These are phyloP conservation scores for Rattus rattus DNA, from an alignment of 2,113 vertebrate genomes.

Conservation along the genomic window DNA sequence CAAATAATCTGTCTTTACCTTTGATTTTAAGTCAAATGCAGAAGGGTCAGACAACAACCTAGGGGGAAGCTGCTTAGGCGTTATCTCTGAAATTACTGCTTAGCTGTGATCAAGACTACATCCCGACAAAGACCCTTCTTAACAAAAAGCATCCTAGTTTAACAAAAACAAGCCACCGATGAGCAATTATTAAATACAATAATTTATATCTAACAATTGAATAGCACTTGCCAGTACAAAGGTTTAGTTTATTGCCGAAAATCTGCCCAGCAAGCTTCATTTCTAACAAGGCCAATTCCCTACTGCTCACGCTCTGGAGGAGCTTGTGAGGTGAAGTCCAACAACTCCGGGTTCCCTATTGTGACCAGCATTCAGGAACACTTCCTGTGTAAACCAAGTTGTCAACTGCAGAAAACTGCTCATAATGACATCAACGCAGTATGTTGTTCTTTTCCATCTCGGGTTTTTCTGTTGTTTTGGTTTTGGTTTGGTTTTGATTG, in stretches of 20 bases:
- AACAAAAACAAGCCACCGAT: conserved; percentile 47
- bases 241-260: not conserved
- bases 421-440: conserved; percentile 41
- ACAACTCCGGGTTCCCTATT: not conserved
- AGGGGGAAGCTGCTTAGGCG: not conserved
- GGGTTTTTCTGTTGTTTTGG: too few relatives aligned
- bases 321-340: conserved; percentile 26
- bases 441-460: conserved; percentile 50
- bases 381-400: conserved; percentile 38
- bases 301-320: not conserved
- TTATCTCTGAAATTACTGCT: conserved; percentile 6
- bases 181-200: not conserved
- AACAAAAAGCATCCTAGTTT: not conserved
- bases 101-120: not conserved
- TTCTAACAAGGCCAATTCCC: conserved; percentile 13
- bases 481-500: not conserved
- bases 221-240: not conserved
- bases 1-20: not conserved
- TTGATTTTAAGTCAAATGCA: not conserved
- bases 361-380: conserved; percentile 36
- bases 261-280: not conserved
- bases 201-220: not conserved
- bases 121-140: not conserved
- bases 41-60: not conserved
- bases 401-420: conserved; percentile 61